Percentiles rank a stretch among this genome's conserved stretches.
phyloP scores from a whole-genome alignment of 2,797 vertebrate species.

The Pangasius larnaudii region DNA sequence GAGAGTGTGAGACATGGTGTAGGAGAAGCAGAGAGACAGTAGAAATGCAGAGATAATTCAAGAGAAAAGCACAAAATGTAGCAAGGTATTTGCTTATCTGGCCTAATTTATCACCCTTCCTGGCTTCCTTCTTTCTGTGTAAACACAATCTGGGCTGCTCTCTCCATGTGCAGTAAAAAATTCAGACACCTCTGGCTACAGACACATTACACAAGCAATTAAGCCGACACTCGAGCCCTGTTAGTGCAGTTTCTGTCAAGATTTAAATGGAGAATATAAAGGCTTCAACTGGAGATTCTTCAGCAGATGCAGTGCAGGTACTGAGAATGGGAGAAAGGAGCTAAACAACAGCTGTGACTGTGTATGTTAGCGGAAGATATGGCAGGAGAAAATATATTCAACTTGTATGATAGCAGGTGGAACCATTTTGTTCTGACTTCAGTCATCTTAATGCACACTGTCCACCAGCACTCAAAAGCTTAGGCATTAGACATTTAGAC shows the following conservation, averaged over 20 bases:
- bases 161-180: slow-evolving; percentile 11
- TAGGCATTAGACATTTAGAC: neutral
- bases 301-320: slow-evolving; percentile 20
- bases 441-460: neutral
- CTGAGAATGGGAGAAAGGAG: neutral
- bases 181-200: slow-evolving; percentile 27
- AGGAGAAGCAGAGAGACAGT: slow-evolving; percentile 25
- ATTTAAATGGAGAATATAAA: neutral
- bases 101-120: slow-evolving; percentile 15
- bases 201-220: slow-evolving; percentile 33
- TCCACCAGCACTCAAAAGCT: neutral
- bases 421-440: neutral
- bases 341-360: slow-evolving; percentile 6
- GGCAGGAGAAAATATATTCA: neutral
- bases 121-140: slow-evolving; percentile 25
- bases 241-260: slow-evolving; percentile 37
- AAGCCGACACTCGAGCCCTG: neutral
- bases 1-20: slow-evolving; percentile 38
- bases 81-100: slow-evolving; percentile 19
- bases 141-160: slow-evolving; percentile 30
- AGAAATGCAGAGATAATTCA: slow-evolving; percentile 9
- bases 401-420: slow-evolving; percentile 8
- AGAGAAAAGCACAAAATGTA: slow-evolving; percentile 7
- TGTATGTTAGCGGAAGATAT: neutral
- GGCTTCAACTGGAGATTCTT: slow-evolving; percentile 1